phyloP scores from a whole-genome alignment of 2,888 invertebrate species.

The Therioaphis trifolii region DNA sequence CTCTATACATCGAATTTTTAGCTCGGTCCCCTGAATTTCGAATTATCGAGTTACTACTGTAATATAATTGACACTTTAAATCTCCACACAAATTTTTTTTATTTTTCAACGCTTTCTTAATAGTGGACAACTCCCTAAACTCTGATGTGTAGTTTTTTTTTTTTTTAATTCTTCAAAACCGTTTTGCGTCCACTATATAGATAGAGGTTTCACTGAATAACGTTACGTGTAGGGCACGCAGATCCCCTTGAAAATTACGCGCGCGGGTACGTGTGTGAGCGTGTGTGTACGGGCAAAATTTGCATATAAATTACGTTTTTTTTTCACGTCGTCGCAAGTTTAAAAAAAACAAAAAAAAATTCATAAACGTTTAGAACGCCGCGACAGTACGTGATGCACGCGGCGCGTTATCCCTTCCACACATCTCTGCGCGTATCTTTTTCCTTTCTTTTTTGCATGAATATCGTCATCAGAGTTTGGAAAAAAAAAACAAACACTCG shows the following conservation, averaged over 20 bases:
- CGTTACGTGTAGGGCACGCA: background rate
- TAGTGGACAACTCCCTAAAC: too few relatives aligned
- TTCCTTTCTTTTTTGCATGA: background rate
- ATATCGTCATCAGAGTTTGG: constrained; percentile 24
- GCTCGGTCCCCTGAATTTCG: too few relatives aligned
- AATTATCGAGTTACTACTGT: too few relatives aligned
- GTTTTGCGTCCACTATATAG: too few relatives aligned
- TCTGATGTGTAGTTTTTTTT: too few relatives aligned
- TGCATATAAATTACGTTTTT: constrained; percentile 1
- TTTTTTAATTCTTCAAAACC: too few relatives aligned
- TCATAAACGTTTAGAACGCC: constrained; percentile 16
- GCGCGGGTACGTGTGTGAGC: background rate
- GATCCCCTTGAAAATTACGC: background rate
- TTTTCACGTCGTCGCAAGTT: constrained; percentile 1
- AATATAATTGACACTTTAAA: too few relatives aligned
- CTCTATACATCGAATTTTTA: too few relatives aligned
- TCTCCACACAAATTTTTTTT: too few relatives aligned
- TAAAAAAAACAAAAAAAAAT: constrained; percentile 26
- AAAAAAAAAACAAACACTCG: constrained; percentile 27
- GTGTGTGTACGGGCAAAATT: too few relatives aligned
- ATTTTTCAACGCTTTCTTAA: too few relatives aligned
- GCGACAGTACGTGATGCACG: background rate
- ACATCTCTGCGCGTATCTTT: background rate
- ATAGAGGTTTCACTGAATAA: too few relatives aligned
- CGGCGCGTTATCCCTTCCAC: background rate